phyloP scores from a whole-genome alignment of 2,888 invertebrate species.

The Xanthia icteritia region DNA sequence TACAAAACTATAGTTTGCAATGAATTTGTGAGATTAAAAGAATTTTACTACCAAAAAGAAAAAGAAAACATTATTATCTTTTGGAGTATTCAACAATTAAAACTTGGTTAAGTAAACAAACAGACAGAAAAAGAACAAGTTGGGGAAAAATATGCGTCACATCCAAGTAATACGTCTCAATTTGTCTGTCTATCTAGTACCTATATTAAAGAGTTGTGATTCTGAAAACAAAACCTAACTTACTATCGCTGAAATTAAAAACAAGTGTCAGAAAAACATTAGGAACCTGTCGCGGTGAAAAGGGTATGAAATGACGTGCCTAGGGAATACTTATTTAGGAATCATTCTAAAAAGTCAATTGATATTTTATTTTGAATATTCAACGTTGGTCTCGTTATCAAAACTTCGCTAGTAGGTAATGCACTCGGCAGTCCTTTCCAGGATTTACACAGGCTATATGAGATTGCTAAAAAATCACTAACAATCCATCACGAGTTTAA shows the following conservation, averaged over 20 bases:
- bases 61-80: too few relatives aligned
- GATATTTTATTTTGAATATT: background rate
- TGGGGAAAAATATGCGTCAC: too few relatives aligned
- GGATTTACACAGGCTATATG: background rate
- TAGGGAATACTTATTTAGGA: background rate
- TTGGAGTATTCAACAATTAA: too few relatives aligned
- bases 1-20: too few relatives aligned
- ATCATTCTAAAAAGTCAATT: background rate
- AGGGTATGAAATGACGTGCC: background rate
- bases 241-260: background rate
- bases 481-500: background rate
- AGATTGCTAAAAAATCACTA: background rate
- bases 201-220: too few relatives aligned
- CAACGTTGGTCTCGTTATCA: too few relatives aligned
- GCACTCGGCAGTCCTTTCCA: background rate
- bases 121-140: too few relatives aligned
- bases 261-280: conserved; percentile 1
- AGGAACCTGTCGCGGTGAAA: background rate
- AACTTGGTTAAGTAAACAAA: too few relatives aligned
- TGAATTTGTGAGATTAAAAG: too few relatives aligned
- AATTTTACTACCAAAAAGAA: too few relatives aligned
- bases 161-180: too few relatives aligned
- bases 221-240: background rate
- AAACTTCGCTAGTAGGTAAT: background rate
- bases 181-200: background rate